These are phyloP conservation scores for Antheraea pernyi DNA, from an alignment of 1,140 invertebrate genomes.

Conservation along the genomic window DNA sequence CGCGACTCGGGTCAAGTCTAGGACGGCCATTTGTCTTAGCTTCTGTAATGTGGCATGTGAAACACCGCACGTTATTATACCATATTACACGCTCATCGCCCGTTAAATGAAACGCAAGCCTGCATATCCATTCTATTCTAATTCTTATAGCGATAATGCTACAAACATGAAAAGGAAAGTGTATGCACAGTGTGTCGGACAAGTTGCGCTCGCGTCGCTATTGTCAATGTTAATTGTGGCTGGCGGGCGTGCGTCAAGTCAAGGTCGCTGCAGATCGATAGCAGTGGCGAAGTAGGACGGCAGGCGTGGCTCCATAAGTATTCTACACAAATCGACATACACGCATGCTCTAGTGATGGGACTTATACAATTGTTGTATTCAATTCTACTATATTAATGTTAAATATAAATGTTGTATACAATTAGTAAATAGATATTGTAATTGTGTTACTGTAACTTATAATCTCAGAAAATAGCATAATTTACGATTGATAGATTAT, in stretches of 20 bases:
- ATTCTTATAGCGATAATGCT: not conserved
- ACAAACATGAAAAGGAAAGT: constrained; percentile 46
- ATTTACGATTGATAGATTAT: too few relatives aligned
- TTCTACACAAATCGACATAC: constrained; percentile 31
- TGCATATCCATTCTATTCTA: not conserved
- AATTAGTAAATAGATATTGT: too few relatives aligned
- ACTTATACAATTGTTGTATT: not conserved
- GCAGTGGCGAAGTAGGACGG: constrained; percentile 27
- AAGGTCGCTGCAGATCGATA: constrained; percentile 69
- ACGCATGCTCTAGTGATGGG: constrained; percentile 29
- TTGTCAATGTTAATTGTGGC: constrained; percentile 65
- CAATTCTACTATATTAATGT: not conserved
- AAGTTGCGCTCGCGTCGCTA: constrained; percentile 50
- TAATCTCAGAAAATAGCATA: too few relatives aligned
- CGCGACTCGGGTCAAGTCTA: constrained; percentile 48
- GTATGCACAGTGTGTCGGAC: constrained; percentile 31
- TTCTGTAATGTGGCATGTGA: not conserved
- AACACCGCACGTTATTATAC: not conserved
- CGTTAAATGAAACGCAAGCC: not conserved
- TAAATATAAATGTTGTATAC: not conserved
- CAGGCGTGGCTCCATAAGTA: constrained; percentile 18
- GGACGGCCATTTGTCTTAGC: constrained; percentile 49
- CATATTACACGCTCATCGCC: not conserved
- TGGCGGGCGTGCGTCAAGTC: constrained; percentile 47
- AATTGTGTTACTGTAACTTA: too few relatives aligned